Conservation (phyloP, 1,140 invertebrate genomes). For the Ridgeia piscesae region DNA sequence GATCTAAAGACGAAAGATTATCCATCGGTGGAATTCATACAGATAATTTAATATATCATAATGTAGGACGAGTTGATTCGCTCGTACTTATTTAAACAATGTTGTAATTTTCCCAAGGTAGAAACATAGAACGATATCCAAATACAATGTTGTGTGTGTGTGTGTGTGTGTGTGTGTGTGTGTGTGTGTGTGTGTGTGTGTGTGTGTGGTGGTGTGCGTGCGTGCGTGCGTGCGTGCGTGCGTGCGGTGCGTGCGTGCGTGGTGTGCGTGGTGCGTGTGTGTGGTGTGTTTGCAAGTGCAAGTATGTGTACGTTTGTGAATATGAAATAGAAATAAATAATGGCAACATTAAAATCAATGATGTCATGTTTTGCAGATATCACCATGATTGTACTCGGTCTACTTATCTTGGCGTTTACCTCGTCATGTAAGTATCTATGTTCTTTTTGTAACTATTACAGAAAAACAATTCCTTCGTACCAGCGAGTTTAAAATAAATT, state of each 20-base stretch:
- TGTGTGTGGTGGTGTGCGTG: too few species aligned
- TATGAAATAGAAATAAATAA: background rate
- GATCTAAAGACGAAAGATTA: too few species aligned
- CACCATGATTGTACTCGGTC: background rate
- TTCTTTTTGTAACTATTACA: too few species aligned
- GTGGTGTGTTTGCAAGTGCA: background rate
- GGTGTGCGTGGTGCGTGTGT: background rate
- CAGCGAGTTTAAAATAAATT: background rate
- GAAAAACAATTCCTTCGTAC: background rate
- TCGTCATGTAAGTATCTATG: background rate
- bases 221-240: background rate
- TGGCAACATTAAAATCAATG: background rate
- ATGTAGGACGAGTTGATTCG: too few species aligned
- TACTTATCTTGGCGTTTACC: background rate
- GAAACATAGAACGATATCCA: too few species aligned
- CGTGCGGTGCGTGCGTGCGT: background rate
- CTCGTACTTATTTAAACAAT: too few species aligned
- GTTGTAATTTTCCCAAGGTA: too few species aligned
- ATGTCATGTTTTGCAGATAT: background rate
- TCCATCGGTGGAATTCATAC: too few species aligned
- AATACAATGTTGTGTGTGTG: too few species aligned
- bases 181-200: too few species aligned
- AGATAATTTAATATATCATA: too few species aligned
- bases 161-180: too few species aligned
- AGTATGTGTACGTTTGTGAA: background rate